phyloP scores from a whole-genome alignment of 2,888 invertebrate species.

The Nebria salina region DNA sequence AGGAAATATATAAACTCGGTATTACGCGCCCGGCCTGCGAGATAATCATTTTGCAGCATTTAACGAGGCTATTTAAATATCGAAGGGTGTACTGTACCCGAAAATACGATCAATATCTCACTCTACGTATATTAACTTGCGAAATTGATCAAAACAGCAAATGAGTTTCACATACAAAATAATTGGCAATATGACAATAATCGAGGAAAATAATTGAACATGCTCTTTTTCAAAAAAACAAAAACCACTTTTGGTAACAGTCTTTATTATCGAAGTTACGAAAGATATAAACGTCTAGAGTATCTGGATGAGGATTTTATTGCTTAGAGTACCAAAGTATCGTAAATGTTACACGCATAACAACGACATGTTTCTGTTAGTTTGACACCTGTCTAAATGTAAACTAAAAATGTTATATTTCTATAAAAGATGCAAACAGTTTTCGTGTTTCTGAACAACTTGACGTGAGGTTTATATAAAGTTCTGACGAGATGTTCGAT shows the following conservation, averaged over 20 bases:
- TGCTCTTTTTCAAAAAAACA: neutral
- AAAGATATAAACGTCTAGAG: neutral
- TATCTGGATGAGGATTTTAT: neutral
- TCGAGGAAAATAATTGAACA: neutral
- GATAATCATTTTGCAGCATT: conserved; percentile 13
- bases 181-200: neutral
- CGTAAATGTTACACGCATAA: neutral
- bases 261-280: neutral
- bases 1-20: conserved; percentile 41
- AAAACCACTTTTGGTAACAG: neutral
- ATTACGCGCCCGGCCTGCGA: conserved; percentile 13
- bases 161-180: neutral
- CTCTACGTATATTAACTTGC: neutral
- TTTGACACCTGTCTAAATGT: neutral
- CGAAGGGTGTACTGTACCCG: conserved; percentile 4
- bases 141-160: neutral
- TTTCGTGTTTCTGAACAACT: neutral
- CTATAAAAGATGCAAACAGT: neutral
- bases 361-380: neutral
- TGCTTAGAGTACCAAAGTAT: neutral
- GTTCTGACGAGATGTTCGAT: conserved; percentile 19
- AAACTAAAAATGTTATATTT: neutral
- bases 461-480: conserved; percentile 31
- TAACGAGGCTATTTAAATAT: conserved; percentile 38
- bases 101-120: conserved; percentile 3